These are phyloP conservation scores for Drepana falcataria DNA, from an alignment of 2,888 invertebrate species.

Conservation along the genomic window DNA sequence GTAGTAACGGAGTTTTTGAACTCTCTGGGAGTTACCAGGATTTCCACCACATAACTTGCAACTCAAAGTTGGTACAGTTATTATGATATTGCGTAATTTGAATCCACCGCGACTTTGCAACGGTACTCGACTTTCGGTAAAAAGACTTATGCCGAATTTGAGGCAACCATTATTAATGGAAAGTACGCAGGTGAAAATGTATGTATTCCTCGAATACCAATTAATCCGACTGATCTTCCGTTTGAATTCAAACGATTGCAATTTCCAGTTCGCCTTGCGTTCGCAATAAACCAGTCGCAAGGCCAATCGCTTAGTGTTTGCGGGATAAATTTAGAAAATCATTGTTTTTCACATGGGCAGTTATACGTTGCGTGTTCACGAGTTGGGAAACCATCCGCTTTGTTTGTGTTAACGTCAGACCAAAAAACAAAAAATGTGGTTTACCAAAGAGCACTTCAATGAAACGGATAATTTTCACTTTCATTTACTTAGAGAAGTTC, in stretches of 20 bases:
- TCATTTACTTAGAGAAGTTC: slow-evolving; percentile 20
- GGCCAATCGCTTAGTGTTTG: slow-evolving; percentile 23
- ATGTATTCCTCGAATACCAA: neutral
- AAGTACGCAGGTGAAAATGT: neutral
- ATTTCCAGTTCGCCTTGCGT: slow-evolving; percentile 8
- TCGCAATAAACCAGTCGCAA: slow-evolving; percentile 19
- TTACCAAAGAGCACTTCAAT: slow-evolving; percentile 19
- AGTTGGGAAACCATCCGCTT: slow-evolving; percentile 27
- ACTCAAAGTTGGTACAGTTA: slow-evolving; percentile 19
- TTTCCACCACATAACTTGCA: slow-evolving; percentile 24
- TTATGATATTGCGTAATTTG: slow-evolving; percentile 20
- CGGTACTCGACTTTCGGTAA: slow-evolving; percentile 13
- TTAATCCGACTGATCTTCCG: neutral
- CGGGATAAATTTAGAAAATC: slow-evolving; percentile 22
- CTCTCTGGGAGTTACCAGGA: slow-evolving; percentile 22
- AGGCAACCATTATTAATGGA: slow-evolving; percentile 4
- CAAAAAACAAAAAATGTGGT: slow-evolving; percentile 22
- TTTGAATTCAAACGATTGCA: slow-evolving; percentile 4
- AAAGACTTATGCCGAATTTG: slow-evolving; percentile 9
- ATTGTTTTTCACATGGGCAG: slow-evolving; percentile 26
- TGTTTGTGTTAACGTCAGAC: slow-evolving; percentile 23
- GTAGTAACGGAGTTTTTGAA: slow-evolving; percentile 28
- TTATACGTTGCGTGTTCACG: slow-evolving; percentile 31
- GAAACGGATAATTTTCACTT: slow-evolving; percentile 18
- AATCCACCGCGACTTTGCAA: slow-evolving; percentile 21